Base-by-base conservation (phyloP, 2,113 vertebrate genomes). In the Bungarus multicinctus region DNA sequence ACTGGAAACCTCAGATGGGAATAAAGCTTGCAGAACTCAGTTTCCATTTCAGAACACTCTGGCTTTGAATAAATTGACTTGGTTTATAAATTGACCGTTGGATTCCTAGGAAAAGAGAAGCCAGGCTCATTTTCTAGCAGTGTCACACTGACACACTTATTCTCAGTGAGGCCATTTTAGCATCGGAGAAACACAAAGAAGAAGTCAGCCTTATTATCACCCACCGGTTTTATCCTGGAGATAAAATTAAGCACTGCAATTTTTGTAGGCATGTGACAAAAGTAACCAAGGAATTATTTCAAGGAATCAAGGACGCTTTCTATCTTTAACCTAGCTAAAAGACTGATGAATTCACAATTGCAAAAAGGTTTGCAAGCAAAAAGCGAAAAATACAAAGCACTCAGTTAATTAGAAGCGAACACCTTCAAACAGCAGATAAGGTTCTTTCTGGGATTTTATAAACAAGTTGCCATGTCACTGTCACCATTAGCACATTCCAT, bases 231-330 rank as follows among this genome's bases (percentile, higher is more conserved):
- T 90, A 60, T 60, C 11, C 1, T 53, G 8, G 12, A 30, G 30
- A 74, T 30, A 30, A 93, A 89, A 47, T 25, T 54, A 39, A 53
- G 93, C 92, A 95, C 91, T 57, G 87, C 90, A 3, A 2, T 88
- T 91, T 30, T 23, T 91, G 92, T 93, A 94, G 88, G 92, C 43
- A 92, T 64, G 69, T 30, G 22, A 64, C 64, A 45, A 1, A 91
- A 94, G 57, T 39, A 90, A 86, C 55, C 10, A 22, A 90, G 74
- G 74, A 81, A 43, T 81, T 43, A 39, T 86, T 27, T 60, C 53
- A 27, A 6, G 90, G 12, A 47, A 45, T 43, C 11, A 52, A 25
- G 4, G n/a, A 50, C 25, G 60, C 27, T 87, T 91, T 85, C 54
- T 1, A 54, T 55, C 9, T 55, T 85, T 43, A 27, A n/a, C 7